These are phyloP conservation scores for Nothocercus julius DNA, from an alignment of 2,113 vertebrate genomes.

Conservation along the genomic window DNA sequence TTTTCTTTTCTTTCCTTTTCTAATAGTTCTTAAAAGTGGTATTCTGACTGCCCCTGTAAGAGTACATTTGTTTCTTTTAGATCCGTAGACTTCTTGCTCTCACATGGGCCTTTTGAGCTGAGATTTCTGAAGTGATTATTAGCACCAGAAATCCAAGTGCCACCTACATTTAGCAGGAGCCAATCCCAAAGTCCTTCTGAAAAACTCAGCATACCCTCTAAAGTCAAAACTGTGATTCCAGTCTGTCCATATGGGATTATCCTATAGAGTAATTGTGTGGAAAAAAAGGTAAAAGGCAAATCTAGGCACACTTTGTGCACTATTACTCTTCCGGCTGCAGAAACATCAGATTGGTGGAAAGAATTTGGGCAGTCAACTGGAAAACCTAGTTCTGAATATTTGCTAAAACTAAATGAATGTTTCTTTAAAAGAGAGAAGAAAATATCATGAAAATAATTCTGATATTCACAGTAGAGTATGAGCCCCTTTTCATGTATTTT, in stretches of 20 bases:
- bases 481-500: neutral
- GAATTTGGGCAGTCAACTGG: neutral
- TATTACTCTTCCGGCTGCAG: neutral
- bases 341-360: neutral
- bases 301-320: neutral
- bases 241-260: neutral
- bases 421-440: neutral
- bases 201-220: neutral
- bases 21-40: neutral
- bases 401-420: neutral
- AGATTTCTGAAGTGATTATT: neutral
- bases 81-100: neutral
- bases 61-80: neutral
- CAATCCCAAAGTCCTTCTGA: neutral
- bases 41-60: neutral
- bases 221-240: neutral
- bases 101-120: neutral
- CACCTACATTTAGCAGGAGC: neutral
- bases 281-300: neutral
- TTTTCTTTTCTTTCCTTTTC: neutral
- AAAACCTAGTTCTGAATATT: conserved; percentile 10
- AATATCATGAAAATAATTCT: neutral
- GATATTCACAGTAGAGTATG: neutral
- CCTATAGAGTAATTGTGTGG: neutral
- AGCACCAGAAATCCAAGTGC: neutral